phyloP scores from a whole-genome alignment of 2,797 vertebrate genomes.

The Sebastes matsubarae region DNA sequence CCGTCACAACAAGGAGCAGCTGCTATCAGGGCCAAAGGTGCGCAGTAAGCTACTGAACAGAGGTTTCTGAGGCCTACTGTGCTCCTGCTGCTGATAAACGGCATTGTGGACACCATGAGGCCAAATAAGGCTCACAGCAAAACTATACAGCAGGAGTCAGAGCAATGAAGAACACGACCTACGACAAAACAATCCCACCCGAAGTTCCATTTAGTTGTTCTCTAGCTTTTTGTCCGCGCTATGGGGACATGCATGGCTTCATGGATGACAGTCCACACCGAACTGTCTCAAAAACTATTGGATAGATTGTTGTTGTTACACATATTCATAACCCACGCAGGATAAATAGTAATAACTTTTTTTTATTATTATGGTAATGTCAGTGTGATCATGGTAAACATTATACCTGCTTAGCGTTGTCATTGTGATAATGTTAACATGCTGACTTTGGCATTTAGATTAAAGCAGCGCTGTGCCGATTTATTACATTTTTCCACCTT shows the following conservation, averaged over 20 bases:
- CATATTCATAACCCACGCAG: neutral
- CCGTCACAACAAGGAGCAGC: neutral
- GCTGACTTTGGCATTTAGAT: neutral
- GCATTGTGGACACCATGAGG: too few species aligned
- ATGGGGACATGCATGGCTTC: neutral
- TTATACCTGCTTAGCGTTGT: neutral
- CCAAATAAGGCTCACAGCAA: neutral
- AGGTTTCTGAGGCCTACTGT: neutral
- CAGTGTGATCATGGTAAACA: neutral
- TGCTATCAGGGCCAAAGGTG: neutral
- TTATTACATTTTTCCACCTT: too few species aligned
- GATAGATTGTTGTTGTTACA: neutral
- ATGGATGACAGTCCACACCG: too few species aligned
- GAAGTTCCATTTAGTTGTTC: too few species aligned
- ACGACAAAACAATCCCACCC: too few species aligned
- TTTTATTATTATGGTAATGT: neutral
- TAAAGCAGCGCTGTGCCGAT: neutral
- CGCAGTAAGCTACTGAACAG: neutral
- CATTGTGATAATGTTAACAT: neutral
- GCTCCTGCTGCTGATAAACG: neutral
- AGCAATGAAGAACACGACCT: neutral
- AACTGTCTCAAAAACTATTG: neutral
- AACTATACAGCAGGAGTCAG: neutral
- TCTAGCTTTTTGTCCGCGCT: neutral
- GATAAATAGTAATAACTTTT: neutral